Base-by-base conservation (phyloP, 1,140 invertebrate genomes). In the Drusus annulatus region DNA sequence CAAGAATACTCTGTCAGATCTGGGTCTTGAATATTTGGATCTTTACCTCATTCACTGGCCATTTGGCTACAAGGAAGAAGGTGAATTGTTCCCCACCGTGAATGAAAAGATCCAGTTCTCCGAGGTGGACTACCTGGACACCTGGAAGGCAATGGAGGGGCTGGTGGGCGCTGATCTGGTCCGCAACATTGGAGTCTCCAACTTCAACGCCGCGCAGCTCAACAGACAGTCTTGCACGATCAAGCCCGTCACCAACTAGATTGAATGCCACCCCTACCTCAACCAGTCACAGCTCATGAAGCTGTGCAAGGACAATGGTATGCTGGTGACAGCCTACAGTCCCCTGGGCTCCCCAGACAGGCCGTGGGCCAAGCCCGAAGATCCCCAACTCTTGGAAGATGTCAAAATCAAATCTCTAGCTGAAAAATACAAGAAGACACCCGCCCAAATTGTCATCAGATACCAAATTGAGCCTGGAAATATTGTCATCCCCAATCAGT, bases 101-200 rank as follows among this genome's bases (percentile, higher is more conserved):
- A 87, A 91, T 74, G 93, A 92, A 15, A 90, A 90, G 71, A 86
- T 86, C 17, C 81, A 84, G 13, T 85, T 85, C 69, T 91, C 89
- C 28, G 87, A 91, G 10, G 91, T 92, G 0, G 96, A 98, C 87
- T 98, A 95, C 84, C 83, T 97, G 16, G 97, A 98, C 84, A 97
- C 97, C 0, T 99, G 97, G 97, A 93, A 92, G 88, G 96, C 92
- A 45, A 92, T 98, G 92, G 97, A 98, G 89, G 90, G 93, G 51
- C 91, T 94, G 63, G 93, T 94, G 2, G 89, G 92, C 21, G 88
- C 93, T 74, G 96, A 96, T 1, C 89, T 96, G 16, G 90, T 92
- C 0, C 93, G 90, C 71, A 94, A 94, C 71, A 96, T 99, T 84
- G 97, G 97, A 0, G 80, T 98, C 0, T 98, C 96, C 50, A 99